Evolutionary conservation across 2,797 vertebrate genomes (phyloP).

Genomic region (Huso huso): DNA sequence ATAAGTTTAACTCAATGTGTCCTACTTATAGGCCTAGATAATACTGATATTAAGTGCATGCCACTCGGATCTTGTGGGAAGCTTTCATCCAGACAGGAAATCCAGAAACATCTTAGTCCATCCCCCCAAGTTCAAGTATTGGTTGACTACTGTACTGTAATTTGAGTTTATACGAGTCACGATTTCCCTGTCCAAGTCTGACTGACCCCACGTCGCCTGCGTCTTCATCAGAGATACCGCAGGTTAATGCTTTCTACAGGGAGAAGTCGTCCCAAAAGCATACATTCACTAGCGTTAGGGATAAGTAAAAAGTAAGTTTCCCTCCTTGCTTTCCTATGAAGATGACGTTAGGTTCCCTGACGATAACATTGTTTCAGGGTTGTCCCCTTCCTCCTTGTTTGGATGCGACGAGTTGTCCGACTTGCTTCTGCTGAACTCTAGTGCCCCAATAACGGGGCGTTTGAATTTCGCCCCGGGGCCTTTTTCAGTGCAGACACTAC

Average conservation of each 20-base stretch:
- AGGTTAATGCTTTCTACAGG: too few species aligned
- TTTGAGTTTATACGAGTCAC: too few species aligned
- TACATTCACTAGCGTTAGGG: constrained; percentile 15
- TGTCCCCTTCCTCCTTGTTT: constrained; percentile 84
- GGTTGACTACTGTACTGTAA: too few species aligned
- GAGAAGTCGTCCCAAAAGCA: not conserved
- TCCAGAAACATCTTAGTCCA: not conserved
- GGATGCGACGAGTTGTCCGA: constrained; percentile 94
- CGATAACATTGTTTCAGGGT: constrained; percentile 75
- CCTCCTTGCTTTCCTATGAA: constrained; percentile 43
- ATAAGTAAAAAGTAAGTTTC: not conserved
- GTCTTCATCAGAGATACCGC: too few species aligned
- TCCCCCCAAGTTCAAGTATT: not conserved
- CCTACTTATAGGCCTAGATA: constrained; percentile 9
- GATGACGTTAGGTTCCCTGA: constrained; percentile 76
- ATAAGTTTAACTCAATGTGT: constrained; percentile 6
- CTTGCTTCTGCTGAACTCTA: constrained; percentile 91
- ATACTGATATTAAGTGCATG: constrained; percentile 27
- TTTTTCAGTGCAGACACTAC: constrained; percentile 56
- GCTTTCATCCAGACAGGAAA: constrained; percentile 11
- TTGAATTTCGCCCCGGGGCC: constrained; percentile 65
- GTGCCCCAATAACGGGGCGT: constrained; percentile 72
- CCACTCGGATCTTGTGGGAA: constrained; percentile 20
- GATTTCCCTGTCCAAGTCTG: not conserved
- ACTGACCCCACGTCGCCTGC: not conserved